Evolutionary conservation across 2,888 invertebrate species (phyloP).

Genomic region (Sinohyriopsis cumingii): DNA sequence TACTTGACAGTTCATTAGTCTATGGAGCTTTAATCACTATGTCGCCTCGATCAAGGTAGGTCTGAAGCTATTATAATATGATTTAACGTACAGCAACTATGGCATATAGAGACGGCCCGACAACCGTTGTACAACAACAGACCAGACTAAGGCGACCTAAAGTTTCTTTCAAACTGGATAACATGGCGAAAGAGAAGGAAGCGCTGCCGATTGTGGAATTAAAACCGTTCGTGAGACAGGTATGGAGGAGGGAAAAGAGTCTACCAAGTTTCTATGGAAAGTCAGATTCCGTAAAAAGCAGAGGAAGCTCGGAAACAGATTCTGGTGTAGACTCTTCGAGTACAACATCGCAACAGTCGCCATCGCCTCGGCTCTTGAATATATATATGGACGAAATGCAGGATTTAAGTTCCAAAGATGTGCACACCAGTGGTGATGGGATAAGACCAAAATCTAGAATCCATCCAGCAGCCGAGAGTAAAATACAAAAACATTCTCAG

Average conservation of each 20-base stretch:
- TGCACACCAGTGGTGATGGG: conserved; percentile 14
- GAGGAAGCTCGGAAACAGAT: conserved; percentile 20
- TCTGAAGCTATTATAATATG: too few relatives aligned
- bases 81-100: too few relatives aligned
- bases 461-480: conserved; percentile 37
- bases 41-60: too few relatives aligned
- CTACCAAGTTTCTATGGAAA: conserved; percentile 50
- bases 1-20: too few relatives aligned
- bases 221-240: conserved; percentile 56
- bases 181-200: conserved; percentile 25
- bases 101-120: too few relatives aligned
- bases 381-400: conserved; percentile 25
- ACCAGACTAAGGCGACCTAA: conserved; percentile 16
- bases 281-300: conserved; percentile 15
- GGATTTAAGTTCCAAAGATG: conserved; percentile 28
- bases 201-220: conserved; percentile 57
- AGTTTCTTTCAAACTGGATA: conserved; percentile 30
- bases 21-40: too few relatives aligned
- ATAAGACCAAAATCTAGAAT: conserved; percentile 25
- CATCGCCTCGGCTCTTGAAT: conserved; percentile 17
- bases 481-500: conserved; percentile 36
- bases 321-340: conserved; percentile 10
- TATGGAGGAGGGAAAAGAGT: conserved; percentile 61
- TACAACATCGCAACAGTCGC: conserved; percentile 35
- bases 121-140: too few relatives aligned